These are phyloP conservation scores for Cervus canadensis DNA, from an alignment of 2,113 vertebrate genomes.

Conservation along the genomic window DNA sequence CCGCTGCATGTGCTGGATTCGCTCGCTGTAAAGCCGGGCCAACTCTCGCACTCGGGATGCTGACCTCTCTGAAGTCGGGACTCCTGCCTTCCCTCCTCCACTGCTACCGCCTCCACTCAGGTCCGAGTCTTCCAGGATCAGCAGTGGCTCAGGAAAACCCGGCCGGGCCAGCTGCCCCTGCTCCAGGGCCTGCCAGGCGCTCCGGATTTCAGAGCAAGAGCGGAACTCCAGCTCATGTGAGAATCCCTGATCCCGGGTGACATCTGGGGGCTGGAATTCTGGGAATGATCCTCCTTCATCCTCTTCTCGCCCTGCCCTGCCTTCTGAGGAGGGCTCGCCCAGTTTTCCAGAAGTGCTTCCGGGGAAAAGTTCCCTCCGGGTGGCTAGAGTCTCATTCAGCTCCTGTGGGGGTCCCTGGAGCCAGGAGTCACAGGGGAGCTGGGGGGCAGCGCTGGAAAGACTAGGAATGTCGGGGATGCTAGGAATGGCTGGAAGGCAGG, in stretches of 20 bases:
- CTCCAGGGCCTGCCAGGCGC: constrained; percentile 82
- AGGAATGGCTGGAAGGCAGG: constrained; percentile 39
- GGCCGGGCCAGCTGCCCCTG: constrained; percentile 52
- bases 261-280: not conserved
- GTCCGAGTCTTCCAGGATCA: constrained; percentile 78
- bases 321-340: constrained; percentile 48
- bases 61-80: constrained; percentile 82
- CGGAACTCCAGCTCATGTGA: constrained; percentile 67
- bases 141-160: constrained; percentile 56
- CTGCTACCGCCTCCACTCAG: not conserved
- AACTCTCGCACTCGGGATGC: constrained; percentile 90
- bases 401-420: not conserved
- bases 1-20: constrained; percentile 82
- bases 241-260: not conserved
- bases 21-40: constrained; percentile 88
- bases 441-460: not conserved
- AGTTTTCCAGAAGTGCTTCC: not conserved
- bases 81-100: not conserved
- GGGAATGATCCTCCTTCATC: not conserved
- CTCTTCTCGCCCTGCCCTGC: constrained; percentile 56
- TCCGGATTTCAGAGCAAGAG: constrained; percentile 81
- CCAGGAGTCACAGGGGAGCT: constrained; percentile 49
- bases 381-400: not conserved
- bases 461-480: not conserved
- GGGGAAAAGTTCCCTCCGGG: constrained; percentile 21